Base-by-base conservation (phyloP, 2,888 invertebrate species). In the Tupiocoris notatus region DNA sequence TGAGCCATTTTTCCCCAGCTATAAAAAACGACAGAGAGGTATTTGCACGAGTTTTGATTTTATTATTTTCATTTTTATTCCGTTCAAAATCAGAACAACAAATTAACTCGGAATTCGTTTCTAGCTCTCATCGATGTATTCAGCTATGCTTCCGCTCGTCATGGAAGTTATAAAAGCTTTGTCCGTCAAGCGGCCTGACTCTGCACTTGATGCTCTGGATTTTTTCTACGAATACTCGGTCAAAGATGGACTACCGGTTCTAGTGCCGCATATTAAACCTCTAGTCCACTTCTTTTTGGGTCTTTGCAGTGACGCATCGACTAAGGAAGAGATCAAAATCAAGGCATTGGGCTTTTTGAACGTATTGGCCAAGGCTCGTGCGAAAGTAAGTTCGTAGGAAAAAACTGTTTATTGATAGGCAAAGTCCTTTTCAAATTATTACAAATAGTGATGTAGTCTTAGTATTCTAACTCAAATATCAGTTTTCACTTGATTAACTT, bases 311-410 rank as follows among this genome's bases (percentile, higher is more conserved):
- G 88, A 90, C 78, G 84, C 84, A 65, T 83, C 86, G 17, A 83
- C 89, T 17, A 88, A 88, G 2, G 88, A 88, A 78, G 85, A 86
- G 39, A 85, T 92, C 12, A 88, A 91, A 81, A 88, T 90, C 2
- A 91, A 91, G 83, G 88, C 90, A 0, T 86, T 92, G 18, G 86
- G 88, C 61, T 89, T 90, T 76, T 86, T 92, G 77, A 89, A 90
- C 0, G 89, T 88, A 84, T 82, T 92, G 62, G 88, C 89, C 12
- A 86, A 89, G 75, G 85, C 89, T 1, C 92, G 92, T 83, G 92
- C 91, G 83, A 92, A 92, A 85, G 87, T 88, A 78, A 83, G 84
- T 66, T 20, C n/a, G n/a, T n/a, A n/a, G n/a, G n/a, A n/a, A n/a
- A n/a, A n/a, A n/a, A n/a, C n/a, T n/a, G n/a, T n/a, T n/a, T n/a